A percentile compares a stretch with the other conserved stretches of the same genome.
Evolutionary conservation across 1,140 invertebrate genomes (phyloP).

Genomic region (Sitodiplosis mosellana): DNA sequence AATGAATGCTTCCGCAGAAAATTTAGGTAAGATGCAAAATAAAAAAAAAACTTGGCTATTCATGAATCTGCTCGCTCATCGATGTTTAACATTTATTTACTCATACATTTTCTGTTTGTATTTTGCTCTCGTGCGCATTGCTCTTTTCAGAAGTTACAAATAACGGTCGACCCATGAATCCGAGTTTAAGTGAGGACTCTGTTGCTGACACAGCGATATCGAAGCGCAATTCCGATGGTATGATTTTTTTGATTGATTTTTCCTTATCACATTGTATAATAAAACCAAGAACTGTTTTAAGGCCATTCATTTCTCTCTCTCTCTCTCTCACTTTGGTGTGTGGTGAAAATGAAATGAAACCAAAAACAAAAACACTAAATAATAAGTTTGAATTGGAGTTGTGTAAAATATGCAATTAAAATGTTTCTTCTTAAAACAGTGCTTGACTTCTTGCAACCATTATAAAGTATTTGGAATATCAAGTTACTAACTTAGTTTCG

Average conservation of each 20-base stretch:
- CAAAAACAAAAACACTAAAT: not conserved
- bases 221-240: constrained; percentile 69
- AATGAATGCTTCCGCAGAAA: constrained; percentile 50
- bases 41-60: not conserved
- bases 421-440: too few species aligned
- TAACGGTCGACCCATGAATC: constrained; percentile 36
- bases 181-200: constrained; percentile 57
- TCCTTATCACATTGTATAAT: not conserved
- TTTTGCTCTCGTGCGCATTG: not conserved
- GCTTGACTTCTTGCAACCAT: too few species aligned
- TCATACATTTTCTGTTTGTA: not conserved
- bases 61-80: too few species aligned
- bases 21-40: constrained; percentile 38
- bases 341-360: not conserved
- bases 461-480: not conserved
- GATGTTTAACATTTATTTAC: too few species aligned
- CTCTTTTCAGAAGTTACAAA: constrained; percentile 26
- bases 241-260: constrained; percentile 19
- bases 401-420: too few species aligned
- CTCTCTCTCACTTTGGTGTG: not conserved
- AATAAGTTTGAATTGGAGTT: too few species aligned
- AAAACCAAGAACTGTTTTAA: not conserved
- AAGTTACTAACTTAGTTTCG: not conserved
- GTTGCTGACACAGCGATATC: constrained; percentile 54
- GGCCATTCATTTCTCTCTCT: not conserved